Evolutionary conservation across 2,888 invertebrate species (phyloP), one percentile per base, ranked within the genome.

Genomic region (Apomyelois bistriatella): DNA sequence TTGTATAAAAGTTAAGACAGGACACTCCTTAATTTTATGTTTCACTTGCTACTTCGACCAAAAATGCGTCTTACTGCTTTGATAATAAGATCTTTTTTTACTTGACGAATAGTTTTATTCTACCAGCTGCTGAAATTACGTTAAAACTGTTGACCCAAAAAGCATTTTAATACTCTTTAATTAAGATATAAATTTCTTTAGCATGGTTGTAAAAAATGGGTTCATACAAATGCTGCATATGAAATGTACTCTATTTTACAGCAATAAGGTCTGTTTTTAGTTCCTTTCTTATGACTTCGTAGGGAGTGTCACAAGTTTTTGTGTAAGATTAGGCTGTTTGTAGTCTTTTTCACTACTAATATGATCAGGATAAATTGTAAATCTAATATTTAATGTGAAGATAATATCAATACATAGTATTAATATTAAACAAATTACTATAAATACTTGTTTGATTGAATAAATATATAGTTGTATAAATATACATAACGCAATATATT

Each of bases 321-420:
- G 28, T 43, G 4, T 15, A 38, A 7, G n/a, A 30, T 3, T 43
- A 43, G 9, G 22, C 43, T 30, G 35, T 49, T 53, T 53, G 40
- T 47, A 41, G 48, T 17, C 22, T 48, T 53, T 49, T 49, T 40
- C 49, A 43, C 43, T 43, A 30, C 12, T 43, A 30, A 28, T 43
- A 43, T 28, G 9, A 43, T 12, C 28, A 12, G 12, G 9, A 6
- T n/a, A 4, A 28, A 4, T 22, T 28, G 16, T 40, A 1, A 15
- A 40, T 40, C 9, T 16, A 16, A 40, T 40, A 16, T 15, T 40
- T 12, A 40, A 42, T 6, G n/a, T 28, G n/a, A 13, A 48, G n/a
- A 12, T 48, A 40, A 48, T 52, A 61, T 61, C 59, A 60, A 57
- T 22, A n/a, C n/a, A 22, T 22, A 22, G 22, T 22, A 22, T 22